A percentile compares a stretch with the other conserved stretches of the same genome.
These are phyloP conservation scores for Trachemys scripta DNA, from an alignment of 2,113 vertebrate species.

Conservation along the genomic window DNA sequence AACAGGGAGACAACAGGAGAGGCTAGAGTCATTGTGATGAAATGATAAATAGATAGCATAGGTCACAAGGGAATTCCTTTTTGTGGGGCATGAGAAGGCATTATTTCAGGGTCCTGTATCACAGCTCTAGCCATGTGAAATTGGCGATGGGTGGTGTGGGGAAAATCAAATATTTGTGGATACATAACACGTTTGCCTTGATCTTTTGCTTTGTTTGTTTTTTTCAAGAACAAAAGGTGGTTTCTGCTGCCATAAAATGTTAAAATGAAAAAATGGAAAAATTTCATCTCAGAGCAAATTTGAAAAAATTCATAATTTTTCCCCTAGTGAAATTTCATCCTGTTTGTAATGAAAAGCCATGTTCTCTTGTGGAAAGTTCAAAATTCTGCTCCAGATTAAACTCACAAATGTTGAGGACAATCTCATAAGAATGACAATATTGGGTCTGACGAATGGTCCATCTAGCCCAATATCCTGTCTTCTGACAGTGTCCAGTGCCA, in stretches of 20 bases:
- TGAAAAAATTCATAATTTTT: neutral
- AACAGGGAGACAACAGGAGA: constrained; percentile 12
- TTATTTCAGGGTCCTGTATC: neutral
- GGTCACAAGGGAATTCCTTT: neutral
- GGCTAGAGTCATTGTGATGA: neutral
- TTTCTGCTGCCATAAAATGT: neutral
- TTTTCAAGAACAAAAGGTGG: neutral
- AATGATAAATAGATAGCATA: neutral
- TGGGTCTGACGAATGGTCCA: no score
- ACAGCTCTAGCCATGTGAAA: neutral
- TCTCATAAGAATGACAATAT: no score
- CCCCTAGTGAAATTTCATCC: neutral
- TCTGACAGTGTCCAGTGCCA: no score
- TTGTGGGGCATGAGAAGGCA: neutral
- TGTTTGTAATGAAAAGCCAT: neutral
- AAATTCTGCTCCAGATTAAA: no score
- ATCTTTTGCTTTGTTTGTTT: neutral
- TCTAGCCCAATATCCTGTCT: no score
- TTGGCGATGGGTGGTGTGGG: neutral
- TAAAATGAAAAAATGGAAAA: neutral
- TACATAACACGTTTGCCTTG: neutral
- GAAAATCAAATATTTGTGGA: neutral
- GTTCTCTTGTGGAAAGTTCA: no score
- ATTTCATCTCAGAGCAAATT: neutral
- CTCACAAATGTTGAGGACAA: no score